These are phyloP conservation scores for Venustoraphidia nigricollis DNA, from an alignment of 2,888 invertebrate species.

Conservation along the genomic window DNA sequence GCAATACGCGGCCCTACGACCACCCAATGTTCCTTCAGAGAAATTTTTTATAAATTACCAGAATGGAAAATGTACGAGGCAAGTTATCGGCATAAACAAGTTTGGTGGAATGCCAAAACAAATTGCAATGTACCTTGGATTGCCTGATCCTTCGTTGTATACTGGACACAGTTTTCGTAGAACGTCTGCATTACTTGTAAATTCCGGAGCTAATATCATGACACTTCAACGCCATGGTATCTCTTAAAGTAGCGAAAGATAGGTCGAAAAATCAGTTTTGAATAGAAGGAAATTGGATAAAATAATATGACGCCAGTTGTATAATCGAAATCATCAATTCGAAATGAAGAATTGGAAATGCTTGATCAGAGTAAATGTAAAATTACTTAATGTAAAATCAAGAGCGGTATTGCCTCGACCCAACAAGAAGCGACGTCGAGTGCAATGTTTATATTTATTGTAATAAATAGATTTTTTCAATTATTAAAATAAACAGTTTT, in stretches of 20 bases:
- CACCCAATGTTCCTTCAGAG: background rate
- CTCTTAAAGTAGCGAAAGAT: background rate
- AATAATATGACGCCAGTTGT: too few relatives aligned
- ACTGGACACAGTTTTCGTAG: background rate
- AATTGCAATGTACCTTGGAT: background rate
- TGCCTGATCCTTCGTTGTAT: background rate
- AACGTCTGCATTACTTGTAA: background rate
- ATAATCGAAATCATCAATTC: too few relatives aligned
- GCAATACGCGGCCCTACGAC: background rate
- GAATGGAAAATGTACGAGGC: background rate
- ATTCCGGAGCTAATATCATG: background rate
- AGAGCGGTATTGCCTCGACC: too few relatives aligned
- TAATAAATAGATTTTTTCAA: too few relatives aligned
- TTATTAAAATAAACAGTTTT: too few relatives aligned
- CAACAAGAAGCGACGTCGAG: too few relatives aligned
- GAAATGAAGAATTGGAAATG: too few relatives aligned
- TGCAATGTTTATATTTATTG: too few relatives aligned
- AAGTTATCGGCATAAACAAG: background rate
- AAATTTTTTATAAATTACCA: background rate
- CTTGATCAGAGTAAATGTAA: too few relatives aligned
- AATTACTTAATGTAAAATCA: too few relatives aligned
- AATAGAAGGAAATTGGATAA: too few relatives aligned
- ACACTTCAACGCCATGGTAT: background rate
- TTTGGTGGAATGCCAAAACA: background rate
- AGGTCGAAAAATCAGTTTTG: background rate